These are phyloP conservation scores for Drosophila truncata DNA, from an alignment of 1,140 invertebrate genomes.

Conservation along the genomic window DNA sequence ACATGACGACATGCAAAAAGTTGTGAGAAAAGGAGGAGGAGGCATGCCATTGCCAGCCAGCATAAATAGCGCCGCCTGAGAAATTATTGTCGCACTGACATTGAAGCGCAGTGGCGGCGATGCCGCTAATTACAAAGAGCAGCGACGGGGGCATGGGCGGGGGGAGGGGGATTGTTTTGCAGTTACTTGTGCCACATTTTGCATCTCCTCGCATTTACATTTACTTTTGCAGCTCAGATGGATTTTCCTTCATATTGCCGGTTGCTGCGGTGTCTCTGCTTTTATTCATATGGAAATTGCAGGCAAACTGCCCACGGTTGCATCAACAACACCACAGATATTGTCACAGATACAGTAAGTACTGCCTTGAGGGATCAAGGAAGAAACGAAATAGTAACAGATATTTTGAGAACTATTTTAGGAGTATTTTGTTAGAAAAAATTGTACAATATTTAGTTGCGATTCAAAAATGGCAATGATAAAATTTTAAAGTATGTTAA, in stretches of 20 bases:
- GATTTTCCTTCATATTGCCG: constrained; percentile 36
- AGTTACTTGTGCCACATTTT: constrained; percentile 80
- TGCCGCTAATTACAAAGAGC: constrained; percentile 72
- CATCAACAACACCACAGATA: constrained; percentile 26
- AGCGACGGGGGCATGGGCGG: not conserved
- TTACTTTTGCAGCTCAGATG: constrained; percentile 36
- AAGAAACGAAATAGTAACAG: not conserved
- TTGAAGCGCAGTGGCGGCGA: constrained; percentile 58
- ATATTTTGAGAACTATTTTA: not conserved
- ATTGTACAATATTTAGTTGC: no score
- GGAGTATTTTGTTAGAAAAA: not conserved
- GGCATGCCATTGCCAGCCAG: constrained; percentile 24
- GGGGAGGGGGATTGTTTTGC: constrained; percentile 30
- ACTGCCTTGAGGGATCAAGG: not conserved
- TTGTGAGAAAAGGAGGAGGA: not conserved
- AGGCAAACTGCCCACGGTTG: constrained; percentile 50
- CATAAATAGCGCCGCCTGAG: constrained; percentile 66
- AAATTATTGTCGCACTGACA: constrained; percentile 81
- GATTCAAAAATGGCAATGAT: no score
- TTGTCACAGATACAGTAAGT: constrained; percentile 40
- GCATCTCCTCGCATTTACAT: constrained; percentile 63
- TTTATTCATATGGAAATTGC: constrained; percentile 48
- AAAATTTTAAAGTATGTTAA: not conserved
- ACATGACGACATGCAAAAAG: constrained; percentile 12
- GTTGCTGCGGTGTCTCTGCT: constrained; percentile 17